Conservation (phyloP, 2,113 vertebrate genomes). For the Istiophorus platypterus region DNA sequence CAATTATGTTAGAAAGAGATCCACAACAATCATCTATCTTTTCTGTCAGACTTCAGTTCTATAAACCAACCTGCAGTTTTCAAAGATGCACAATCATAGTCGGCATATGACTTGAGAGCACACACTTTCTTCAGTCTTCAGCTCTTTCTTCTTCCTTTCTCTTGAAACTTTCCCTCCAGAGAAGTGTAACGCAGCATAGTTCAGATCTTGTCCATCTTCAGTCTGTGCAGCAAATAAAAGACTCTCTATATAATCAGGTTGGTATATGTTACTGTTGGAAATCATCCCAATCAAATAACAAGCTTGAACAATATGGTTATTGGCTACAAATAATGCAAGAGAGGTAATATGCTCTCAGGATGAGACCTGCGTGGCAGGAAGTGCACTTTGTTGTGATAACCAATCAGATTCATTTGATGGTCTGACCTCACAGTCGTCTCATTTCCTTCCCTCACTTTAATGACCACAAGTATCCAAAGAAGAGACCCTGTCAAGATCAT, state of each 20-base stretch:
- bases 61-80: not conserved
- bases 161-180: slow-evolving; percentile 8
- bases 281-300: no score
- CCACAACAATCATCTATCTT: not conserved
- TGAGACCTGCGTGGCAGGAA: not conserved
- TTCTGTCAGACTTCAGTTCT: not conserved
- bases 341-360: not conserved
- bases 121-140: not conserved
- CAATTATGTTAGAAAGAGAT: not conserved
- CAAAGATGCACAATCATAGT: not conserved
- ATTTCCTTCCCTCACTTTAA: not conserved
- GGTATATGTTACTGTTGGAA: no score
- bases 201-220: not conserved
- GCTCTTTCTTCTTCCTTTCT: slow-evolving; percentile 19
- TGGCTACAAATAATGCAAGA: no score
- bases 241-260: not conserved
- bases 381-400: not conserved
- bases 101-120: not conserved
- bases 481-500: slow-evolving; percentile 29
- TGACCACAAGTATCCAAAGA: no score
- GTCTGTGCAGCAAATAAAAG: slow-evolving; percentile 1
- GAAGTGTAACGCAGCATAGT: slow-evolving; percentile 19
- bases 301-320: no score
- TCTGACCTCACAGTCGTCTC: not conserved
- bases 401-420: slow-evolving; percentile 19